Evolutionary conservation across 2,113 vertebrate species (phyloP).

Genomic region (Notarius lentiginosus): DNA sequence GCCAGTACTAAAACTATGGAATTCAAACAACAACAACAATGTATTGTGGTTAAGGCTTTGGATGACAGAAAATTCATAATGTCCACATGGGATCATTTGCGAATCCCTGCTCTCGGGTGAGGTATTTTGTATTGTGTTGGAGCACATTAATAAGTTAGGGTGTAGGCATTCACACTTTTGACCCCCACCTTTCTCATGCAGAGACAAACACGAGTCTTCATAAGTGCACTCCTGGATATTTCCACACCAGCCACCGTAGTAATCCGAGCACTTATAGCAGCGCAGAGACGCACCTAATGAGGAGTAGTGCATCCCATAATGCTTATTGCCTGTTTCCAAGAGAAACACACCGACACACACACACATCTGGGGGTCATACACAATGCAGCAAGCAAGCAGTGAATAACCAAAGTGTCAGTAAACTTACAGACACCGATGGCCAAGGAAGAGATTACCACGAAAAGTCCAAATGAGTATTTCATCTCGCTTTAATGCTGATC

Average conservation of each 20-base stretch:
- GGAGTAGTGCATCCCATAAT: constrained; percentile 46
- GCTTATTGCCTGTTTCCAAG: constrained; percentile 46
- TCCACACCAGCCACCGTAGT: constrained; percentile 65
- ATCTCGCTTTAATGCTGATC: constrained; percentile 49
- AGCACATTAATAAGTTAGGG: not conserved
- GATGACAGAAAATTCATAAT: not conserved
- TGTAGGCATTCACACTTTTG: not conserved
- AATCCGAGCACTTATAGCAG: constrained; percentile 72
- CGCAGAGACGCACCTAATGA: constrained; percentile 62
- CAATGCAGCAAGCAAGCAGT: constrained; percentile 3
- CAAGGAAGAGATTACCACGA: constrained; percentile 58
- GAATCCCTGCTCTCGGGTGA: not conserved
- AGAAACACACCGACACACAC: constrained; percentile 32
- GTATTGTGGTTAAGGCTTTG: no score
- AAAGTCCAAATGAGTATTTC: constrained; percentile 55
- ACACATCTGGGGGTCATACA: not conserved
- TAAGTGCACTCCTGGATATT: constrained; percentile 70
- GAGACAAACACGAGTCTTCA: constrained; percentile 73
- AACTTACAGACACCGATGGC: constrained; percentile 60
- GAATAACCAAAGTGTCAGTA: not conserved
- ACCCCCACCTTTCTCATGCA: constrained; percentile 67
- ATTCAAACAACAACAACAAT: no score
- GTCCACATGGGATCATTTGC: not conserved
- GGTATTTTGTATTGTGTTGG: not conserved
- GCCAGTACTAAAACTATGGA: not conserved